Evolutionary conservation across 2,797 vertebrate genomes (phyloP).

Genomic region (Cyprinella venusta): DNA sequence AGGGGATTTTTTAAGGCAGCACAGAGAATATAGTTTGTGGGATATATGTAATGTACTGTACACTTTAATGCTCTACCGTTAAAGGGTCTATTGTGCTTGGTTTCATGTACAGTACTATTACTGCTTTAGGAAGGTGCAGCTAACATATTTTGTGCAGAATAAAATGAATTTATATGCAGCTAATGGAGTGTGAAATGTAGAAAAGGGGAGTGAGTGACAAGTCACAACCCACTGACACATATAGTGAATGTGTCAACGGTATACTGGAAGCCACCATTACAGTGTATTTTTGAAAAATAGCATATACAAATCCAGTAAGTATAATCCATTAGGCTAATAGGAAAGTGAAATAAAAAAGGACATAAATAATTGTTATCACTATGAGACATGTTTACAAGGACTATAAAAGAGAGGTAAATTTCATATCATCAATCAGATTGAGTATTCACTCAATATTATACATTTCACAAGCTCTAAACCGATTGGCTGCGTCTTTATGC

Average conservation of each 20-base stretch:
- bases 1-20: not conserved
- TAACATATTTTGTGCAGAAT: conserved; percentile 12
- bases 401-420: not conserved
- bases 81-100: conserved; percentile 5
- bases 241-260: not conserved
- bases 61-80: not conserved
- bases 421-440: not conserved
- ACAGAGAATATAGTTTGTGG: not conserved
- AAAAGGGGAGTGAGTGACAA: not conserved
- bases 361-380: not conserved
- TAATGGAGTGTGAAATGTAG: conserved; percentile 32
- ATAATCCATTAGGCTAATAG: conserved; percentile 20
- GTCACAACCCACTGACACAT: not conserved
- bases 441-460: not conserved
- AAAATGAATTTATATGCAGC: conserved; percentile 11
- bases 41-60: not conserved
- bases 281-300: not conserved
- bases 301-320: not conserved
- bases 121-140: conserved; percentile 7
- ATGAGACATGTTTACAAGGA: conserved; percentile 9
- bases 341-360: not conserved
- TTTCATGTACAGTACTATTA: not conserved
- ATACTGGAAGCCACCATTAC: not conserved
- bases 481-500: not conserved
- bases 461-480: not conserved